Percentiles rank a stretch among this genome's conserved stretches.
These are phyloP conservation scores for Abscondita cerata DNA, from an alignment of 2,888 invertebrate species.

Conservation along the genomic window DNA sequence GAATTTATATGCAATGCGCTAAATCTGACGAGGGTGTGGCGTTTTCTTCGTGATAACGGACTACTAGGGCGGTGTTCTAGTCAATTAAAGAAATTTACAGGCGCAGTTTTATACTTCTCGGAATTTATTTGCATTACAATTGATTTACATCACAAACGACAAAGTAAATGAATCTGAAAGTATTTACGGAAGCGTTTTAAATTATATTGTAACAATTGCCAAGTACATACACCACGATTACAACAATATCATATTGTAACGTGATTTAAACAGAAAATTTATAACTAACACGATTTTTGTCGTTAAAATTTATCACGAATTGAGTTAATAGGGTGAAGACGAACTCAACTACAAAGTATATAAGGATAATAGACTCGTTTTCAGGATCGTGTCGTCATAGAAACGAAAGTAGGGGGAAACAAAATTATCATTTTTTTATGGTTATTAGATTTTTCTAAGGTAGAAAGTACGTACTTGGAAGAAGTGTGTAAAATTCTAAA, in stretches of 20 bases:
- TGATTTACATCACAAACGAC: slow-evolving; percentile 28
- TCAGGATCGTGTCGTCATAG: slow-evolving; percentile 29
- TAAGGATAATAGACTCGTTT: slow-evolving; percentile 15
- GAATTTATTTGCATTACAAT: slow-evolving; percentile 34
- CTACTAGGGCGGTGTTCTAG: slow-evolving; percentile 33
- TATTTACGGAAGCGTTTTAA: neutral
- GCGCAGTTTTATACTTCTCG: slow-evolving; percentile 31
- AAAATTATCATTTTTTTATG: slow-evolving; percentile 58
- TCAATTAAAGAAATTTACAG: slow-evolving; percentile 38
- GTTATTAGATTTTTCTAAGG: slow-evolving; percentile 54
- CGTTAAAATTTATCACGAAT: slow-evolving; percentile 8
- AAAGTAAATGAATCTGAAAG: slow-evolving; percentile 2
- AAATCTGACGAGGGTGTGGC: slow-evolving; percentile 37
- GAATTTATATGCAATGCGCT: slow-evolving; percentile 37
- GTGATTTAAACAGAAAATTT: neutral
- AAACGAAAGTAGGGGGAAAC: slow-evolving; percentile 47
- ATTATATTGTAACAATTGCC: neutral
- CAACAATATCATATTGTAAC: neutral
- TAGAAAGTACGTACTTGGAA: slow-evolving; percentile 28
- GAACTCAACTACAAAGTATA: slow-evolving; percentile 2
- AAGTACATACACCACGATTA: neutral
- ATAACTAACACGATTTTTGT: neutral
- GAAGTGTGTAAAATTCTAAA: slow-evolving; percentile 29
- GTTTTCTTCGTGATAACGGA: slow-evolving; percentile 34
- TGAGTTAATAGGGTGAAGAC: slow-evolving; percentile 9